phyloP scores from a whole-genome alignment of 2,113 vertebrate species.

The Lonchura striata region DNA sequence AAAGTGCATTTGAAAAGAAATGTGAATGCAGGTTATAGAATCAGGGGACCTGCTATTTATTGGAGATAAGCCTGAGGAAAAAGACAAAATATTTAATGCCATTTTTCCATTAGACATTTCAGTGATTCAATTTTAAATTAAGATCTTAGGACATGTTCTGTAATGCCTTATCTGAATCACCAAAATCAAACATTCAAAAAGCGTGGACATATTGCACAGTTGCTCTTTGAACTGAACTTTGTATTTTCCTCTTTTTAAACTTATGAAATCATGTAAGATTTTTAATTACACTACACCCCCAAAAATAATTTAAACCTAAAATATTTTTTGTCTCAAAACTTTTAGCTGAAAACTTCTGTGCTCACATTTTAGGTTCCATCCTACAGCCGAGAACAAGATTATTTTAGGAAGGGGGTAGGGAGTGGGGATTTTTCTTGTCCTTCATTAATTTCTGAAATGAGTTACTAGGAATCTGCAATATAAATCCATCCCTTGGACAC shows the following conservation, averaged over 20 bases:
- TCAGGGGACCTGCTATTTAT: neutral
- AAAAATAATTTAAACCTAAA: neutral
- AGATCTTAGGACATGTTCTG: neutral
- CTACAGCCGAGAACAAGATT: neutral
- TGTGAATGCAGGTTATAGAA: constrained; percentile 7
- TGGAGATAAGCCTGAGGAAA: neutral
- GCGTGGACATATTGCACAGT: neutral
- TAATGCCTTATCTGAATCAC: constrained; percentile 23
- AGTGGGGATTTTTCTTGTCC: neutral
- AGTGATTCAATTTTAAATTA: constrained; percentile 4
- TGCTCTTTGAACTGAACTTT: neutral
- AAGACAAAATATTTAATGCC: neutral
- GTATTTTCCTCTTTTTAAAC: neutral
- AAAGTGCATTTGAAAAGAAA: constrained; percentile 17
- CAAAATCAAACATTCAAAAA: neutral
- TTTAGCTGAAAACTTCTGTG: neutral
- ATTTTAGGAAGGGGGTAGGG: neutral
- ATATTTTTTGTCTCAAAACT: neutral
- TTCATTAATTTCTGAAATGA: neutral
- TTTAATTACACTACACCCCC: neutral
- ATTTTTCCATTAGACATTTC: constrained; percentile 11
- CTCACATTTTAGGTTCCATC: neutral
- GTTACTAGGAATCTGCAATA: neutral
- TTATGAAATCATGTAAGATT: neutral
- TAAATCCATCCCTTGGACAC: neutral